phyloP scores from a whole-genome alignment of 1,140 invertebrate genomes.

The Diabrotica virgifera region DNA sequence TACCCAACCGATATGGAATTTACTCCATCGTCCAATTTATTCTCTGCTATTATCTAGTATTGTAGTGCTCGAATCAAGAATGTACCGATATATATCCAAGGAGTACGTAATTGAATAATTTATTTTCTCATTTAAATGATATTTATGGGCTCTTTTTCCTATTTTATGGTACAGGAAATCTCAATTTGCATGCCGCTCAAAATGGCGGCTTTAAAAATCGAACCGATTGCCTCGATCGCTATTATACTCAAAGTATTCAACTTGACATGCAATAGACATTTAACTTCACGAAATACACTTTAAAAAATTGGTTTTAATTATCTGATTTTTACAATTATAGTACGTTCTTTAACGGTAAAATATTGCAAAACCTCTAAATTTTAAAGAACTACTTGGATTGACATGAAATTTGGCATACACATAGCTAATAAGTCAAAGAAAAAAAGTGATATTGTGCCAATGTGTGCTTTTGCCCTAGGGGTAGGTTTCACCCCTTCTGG shows the following conservation, averaged over 20 bases:
- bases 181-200: slow-evolving; percentile 27
- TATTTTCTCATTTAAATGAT: slow-evolving; percentile 34
- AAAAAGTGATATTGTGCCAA: too few relatives aligned
- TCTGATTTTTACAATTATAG: too few relatives aligned
- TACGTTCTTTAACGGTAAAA: too few relatives aligned
- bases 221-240: not conserved
- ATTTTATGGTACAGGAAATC: slow-evolving; percentile 26
- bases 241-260: slow-evolving; percentile 10
- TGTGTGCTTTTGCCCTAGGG: too few relatives aligned
- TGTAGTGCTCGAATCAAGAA: slow-evolving; percentile 22
- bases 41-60: not conserved
- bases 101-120: slow-evolving; percentile 38
- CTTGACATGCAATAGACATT: not conserved
- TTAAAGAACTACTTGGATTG: too few relatives aligned
- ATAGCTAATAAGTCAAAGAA: too few relatives aligned
- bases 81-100: slow-evolving; percentile 29
- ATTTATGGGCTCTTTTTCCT: slow-evolving; percentile 26
- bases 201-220: slow-evolving; percentile 15
- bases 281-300: not conserved
- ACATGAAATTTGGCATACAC: too few relatives aligned
- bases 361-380: too few relatives aligned
- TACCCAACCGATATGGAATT: not conserved
- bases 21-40: not conserved
- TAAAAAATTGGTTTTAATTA: too few relatives aligned
- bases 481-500: too few relatives aligned